Base-by-base conservation (phyloP, 2,888 invertebrate species). In the Mesopsocus fuscifrons region DNA sequence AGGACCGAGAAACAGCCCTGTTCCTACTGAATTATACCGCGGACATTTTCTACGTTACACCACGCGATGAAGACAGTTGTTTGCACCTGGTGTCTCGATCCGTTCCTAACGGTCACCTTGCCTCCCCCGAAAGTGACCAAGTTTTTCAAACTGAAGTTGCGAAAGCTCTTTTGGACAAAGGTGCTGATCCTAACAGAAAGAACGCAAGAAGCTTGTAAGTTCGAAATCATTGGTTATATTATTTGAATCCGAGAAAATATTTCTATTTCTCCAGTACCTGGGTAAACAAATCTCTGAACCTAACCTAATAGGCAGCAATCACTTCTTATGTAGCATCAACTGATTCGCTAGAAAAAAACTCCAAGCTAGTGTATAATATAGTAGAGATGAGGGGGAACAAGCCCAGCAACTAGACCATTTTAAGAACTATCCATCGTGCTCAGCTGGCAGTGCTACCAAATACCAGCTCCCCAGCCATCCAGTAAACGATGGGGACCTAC, bases 21-120 rank as follows among this genome's bases (percentile, higher is more conserved):
- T 92, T 89, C 58, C 68, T 94, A 2, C 67, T 92, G 41, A 76
- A 81, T 43, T 77, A 79, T 52, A 76, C 77, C 42, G 83, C 84
- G 32, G 74, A 79, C 52, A 73, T 79, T 2, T 61, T 64, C 46
- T 52, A 59, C 26, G 53, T 57, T 1, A 62, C 63, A 2, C 58
- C 65, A 54, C 68, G 73, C 42, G 77, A 78, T 53, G 78, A 78
- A 42, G 81, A 84, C 58, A 81, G 85, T 0, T 77, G 83, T 0
- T 64, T 92, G 2, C 92, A 92, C 60, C 64, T 89, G 46, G 69
- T 65, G 20, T 71, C 74, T 43, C 44, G 46, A 2, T 32, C 44
- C 2, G 38, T 46, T 18, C 46, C 46, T 18, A 38, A 20, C 11
- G 38, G 38, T 20, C 38, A 16, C 13, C 20, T 38, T 38, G 17